These are phyloP conservation scores for Spodoptera picta DNA, from an alignment of 2,888 invertebrate genomes.

Conservation along the genomic window DNA sequence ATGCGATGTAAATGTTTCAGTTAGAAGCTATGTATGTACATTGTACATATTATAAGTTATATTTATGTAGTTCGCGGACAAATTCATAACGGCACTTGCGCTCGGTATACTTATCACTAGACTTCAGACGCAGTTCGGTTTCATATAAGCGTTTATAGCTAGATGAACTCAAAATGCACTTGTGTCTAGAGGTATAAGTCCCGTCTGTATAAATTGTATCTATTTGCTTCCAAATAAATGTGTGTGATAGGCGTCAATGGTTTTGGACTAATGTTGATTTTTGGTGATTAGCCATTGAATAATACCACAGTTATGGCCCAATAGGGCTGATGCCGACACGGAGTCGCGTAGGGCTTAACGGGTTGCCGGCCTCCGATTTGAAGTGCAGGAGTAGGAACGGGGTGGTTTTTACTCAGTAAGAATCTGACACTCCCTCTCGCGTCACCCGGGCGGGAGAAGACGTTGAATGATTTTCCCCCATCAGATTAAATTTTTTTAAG, in stretches of 20 bases:
- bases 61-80: slow-evolving; percentile 45
- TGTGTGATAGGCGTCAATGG: neutral
- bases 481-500: too few species aligned
- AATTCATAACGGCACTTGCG: slow-evolving; percentile 57
- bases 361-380: too few species aligned
- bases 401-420: too few species aligned
- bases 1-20: slow-evolving; percentile 30
- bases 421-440: too few species aligned
- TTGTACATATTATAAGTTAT: slow-evolving; percentile 28
- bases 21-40: slow-evolving; percentile 31
- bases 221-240: slow-evolving; percentile 1
- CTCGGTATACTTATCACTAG: slow-evolving; percentile 55
- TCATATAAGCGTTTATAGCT: slow-evolving; percentile 38
- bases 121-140: slow-evolving; percentile 46
- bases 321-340: too few species aligned
- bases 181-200: slow-evolving; percentile 1
- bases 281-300: too few species aligned
- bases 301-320: too few species aligned
- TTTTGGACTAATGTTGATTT: too few species aligned
- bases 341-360: too few species aligned
- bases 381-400: too few species aligned
- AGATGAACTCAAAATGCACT: slow-evolving; percentile 10
- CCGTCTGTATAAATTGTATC: neutral
- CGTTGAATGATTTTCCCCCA: too few species aligned
- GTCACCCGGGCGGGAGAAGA: too few species aligned